A percentile compares a stretch with the other conserved stretches of the same genome.
These are phyloP conservation scores for Bos taurus DNA, from an alignment of 2,113 vertebrate species.

Conservation along the genomic window ARS-UCD2.0 NC_037332.1:21756001-21756500, in stretches of 20 bases:
- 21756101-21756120: background rate
- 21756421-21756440: background rate
- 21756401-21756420: background rate
- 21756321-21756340: conserved; percentile 6
- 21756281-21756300: background rate
- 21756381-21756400: background rate
- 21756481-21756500: background rate
- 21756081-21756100: background rate
- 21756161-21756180: conserved; percentile 11
- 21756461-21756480: background rate
- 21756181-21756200: background rate
- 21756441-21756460: background rate
- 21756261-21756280: background rate
- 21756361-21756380: background rate
- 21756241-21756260: background rate
- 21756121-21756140: background rate
- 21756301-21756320: background rate
- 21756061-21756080: background rate
- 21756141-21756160: background rate
- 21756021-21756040: background rate
- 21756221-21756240: conserved; percentile 27
- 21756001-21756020: background rate
- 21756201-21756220: background rate
- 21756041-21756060: background rate
- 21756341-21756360: background rate